Conservation (phyloP, 2,797 vertebrate species). For the Hydrolagus colliei region DNA sequence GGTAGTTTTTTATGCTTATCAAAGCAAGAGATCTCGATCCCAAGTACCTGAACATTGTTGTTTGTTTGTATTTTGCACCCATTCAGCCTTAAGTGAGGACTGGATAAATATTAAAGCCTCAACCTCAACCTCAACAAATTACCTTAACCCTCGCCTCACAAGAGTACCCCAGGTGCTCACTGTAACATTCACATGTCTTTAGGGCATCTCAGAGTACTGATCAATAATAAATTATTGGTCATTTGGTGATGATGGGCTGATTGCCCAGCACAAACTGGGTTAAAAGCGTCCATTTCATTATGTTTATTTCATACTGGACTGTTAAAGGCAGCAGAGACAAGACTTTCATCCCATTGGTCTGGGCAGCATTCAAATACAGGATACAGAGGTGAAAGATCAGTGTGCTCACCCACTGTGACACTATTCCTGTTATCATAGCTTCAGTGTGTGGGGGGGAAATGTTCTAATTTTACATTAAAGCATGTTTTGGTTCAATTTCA, state of each 20-base stretch:
- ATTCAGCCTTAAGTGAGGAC: not conserved
- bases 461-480: not conserved
- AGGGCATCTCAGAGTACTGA: no score
- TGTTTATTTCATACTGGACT: not conserved
- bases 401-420: not conserved
- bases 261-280: not conserved
- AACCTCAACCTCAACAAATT: not conserved
- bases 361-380: not conserved
- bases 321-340: not conserved
- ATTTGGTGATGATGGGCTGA: not conserved
- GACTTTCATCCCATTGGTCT: not conserved
- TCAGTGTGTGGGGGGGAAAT: not conserved
- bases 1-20: not conserved
- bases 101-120: not conserved
- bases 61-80: not conserved
- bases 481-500: not conserved
- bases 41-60: not conserved
- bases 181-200: not conserved
- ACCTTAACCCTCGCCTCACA: not conserved
- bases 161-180: not conserved
- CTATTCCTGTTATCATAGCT: not conserved
- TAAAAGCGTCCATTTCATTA: not conserved
- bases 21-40: not conserved
- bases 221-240: not conserved
- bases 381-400: not conserved